Evolutionary conservation across 2,888 invertebrate genomes (phyloP), one percentile per base, ranked within the genome.

Genomic region (Harpalus rubripes): DNA sequence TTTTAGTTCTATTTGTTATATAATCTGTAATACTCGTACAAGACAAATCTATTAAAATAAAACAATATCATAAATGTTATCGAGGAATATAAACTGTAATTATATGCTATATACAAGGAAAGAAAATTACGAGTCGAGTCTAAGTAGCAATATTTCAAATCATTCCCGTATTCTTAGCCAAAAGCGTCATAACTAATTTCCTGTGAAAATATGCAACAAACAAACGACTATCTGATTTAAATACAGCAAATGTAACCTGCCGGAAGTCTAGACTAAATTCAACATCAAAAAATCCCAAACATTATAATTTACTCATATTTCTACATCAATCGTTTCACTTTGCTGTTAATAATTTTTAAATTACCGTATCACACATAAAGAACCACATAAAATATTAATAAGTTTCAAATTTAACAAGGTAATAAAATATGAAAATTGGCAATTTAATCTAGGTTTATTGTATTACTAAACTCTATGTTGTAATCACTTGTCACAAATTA

Each of bases 151-250:
- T 61, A 61, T 61, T 61, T 61, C 61, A 61, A 22, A 63, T 8
- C 4, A 12, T 26, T 39, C n/a, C 68, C 7, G n/a, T 39, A 32
- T 68, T 39, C 68, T 5, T 68, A 68, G 68, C 68, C 39, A 68
- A 7, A 68, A 68, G 68, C 68, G 39, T 68, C 0, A n/a, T 39
- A 68, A 68, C 32, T 32, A 68, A 68, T 68, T 68, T 68, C 68
- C 68, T 68, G 15, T 68, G 68, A 68, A 68, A 68, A 68, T 63
- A 63, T 63, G 63, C 26, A 63, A n/a, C n/a, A 63, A 63, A 63
- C 26, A 63, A 63, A 68, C 68, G 68, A 68, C 68, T 68, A 68
- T 63, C 63, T 63, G 63, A 63, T 68, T 68, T 39, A 32, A 68
- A 68, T 68, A 68, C 26, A 68, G 68, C 39, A 68, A 68, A 68